Evolutionary conservation across 2,113 vertebrate genomes (phyloP), one percentile per base, ranked within the genome.

Genomic region (Caloenas nicobarica): DNA sequence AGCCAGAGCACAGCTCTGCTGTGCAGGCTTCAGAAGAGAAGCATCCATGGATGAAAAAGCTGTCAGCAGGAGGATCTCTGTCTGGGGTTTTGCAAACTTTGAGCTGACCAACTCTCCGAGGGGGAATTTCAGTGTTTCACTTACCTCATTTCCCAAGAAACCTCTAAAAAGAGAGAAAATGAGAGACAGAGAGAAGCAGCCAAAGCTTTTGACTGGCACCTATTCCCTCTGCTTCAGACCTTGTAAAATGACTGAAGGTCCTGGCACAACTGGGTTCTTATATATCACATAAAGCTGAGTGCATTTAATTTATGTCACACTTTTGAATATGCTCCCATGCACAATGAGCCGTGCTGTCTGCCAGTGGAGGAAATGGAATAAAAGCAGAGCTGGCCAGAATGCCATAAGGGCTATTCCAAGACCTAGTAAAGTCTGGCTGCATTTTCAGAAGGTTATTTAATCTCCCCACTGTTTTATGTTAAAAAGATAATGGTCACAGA

Each of bases 331-430:
- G 10, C 64, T 89, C 9, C 5, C 50, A 61, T 78, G 69, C 51
- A 94, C 71, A 78, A 48, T 74, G 82, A 95, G 38, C 28, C 2
- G 10, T 88, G 82, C 60, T 89, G 31, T 58, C 85, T 96, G 71
- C 87, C 89, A 93, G 82, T 28, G 86, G 48, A 93, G 82, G 44
- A 97, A 97, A 97, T 83, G 83, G 66, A 95, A 89, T 80, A 71
- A 93, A 88, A 90, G 57, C 31, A 74, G 34, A 86, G 71, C 73
- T 70, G 80, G 26, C 50, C 88, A 90, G 92, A 94, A 81, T 3
- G 11, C 72, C 66, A 48, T 38, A 42, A 92, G 85, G 34, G 60
- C 68, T 84, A 71, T 88, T 96, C 57, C 81, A 81, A 92, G 77
- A 65, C 85, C 60, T 44, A 86, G 82, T 70, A 78, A 93, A 87